These are phyloP conservation scores for Micronycteris hirsuta DNA, from an alignment of 2,113 vertebrate genomes.

Conservation along the genomic window DNA sequence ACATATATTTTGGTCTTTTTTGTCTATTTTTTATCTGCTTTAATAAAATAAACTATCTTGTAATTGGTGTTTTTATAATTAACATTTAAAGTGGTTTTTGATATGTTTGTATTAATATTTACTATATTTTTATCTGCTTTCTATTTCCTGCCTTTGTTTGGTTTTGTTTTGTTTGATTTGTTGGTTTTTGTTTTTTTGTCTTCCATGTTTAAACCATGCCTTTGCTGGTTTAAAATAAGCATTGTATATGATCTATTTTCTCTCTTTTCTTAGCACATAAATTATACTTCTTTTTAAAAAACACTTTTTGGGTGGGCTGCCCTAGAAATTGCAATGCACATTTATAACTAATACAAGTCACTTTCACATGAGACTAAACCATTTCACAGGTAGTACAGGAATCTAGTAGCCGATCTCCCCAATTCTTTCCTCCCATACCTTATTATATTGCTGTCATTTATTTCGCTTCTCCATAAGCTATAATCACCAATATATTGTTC, in stretches of 20 bases:
- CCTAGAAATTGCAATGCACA: no score
- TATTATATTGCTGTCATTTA: background rate
- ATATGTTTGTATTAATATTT: background rate
- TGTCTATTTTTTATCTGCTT: background rate
- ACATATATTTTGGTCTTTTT: background rate
- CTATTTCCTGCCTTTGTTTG: background rate
- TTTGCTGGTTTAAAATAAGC: background rate
- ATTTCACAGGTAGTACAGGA: background rate
- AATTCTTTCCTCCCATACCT: background rate
- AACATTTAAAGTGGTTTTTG: background rate
- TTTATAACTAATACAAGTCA: background rate
- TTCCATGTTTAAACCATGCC: background rate
- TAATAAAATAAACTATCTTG: background rate
- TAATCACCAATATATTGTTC: background rate
- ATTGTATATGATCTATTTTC: background rate
- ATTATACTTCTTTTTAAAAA: background rate
- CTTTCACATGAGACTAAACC: background rate
- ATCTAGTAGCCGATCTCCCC: background rate
- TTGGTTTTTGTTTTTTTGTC: background rate
- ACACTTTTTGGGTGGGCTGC: background rate
- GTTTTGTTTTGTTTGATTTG: background rate
- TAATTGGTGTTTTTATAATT: background rate
- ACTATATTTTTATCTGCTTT: background rate
- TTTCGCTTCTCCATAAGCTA: background rate
- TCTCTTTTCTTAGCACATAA: background rate